Conservation (phyloP, 2,888 invertebrate species). For the Camptogramma bilineatum region DNA sequence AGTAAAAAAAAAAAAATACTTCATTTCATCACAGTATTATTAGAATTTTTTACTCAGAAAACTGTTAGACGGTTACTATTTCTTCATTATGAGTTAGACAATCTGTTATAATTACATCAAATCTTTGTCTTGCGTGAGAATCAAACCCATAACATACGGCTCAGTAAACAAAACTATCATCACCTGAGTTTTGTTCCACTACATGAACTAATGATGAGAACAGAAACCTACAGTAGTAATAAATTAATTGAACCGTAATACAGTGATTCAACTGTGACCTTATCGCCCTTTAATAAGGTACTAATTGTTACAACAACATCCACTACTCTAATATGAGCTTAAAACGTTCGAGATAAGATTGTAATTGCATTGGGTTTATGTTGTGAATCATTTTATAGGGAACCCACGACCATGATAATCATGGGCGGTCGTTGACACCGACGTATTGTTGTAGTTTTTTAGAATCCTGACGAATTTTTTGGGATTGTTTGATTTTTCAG, state of each 20-base stretch:
- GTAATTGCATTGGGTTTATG: conserved; percentile 6
- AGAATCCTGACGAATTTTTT: conserved; percentile 7
- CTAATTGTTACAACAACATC: conserved; percentile 27
- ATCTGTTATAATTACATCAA: too few relatives aligned
- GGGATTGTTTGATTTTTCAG: conserved; percentile 13
- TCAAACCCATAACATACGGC: too few relatives aligned
- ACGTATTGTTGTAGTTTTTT: conserved; percentile 19
- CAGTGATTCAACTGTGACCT: conserved; percentile 37
- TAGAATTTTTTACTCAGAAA: too few relatives aligned
- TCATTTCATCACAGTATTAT: too few relatives aligned
- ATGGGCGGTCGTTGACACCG: conserved; percentile 32
- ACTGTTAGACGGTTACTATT: too few relatives aligned
- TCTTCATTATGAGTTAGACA: too few relatives aligned
- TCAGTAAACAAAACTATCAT: neutral
- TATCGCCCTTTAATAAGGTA: conserved; percentile 36
- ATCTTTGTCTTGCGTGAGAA: too few relatives aligned
- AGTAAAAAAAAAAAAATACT: too few relatives aligned
- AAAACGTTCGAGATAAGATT: conserved; percentile 14
- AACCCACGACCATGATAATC: conserved; percentile 21
- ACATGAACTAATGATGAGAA: neutral
- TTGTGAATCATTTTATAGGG: conserved; percentile 30
- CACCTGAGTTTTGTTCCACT: neutral
- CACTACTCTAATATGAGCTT: conserved; percentile 11
- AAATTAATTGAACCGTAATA: conserved; percentile 24
- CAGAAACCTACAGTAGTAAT: neutral